Percentiles rank a stretch among this genome's conserved stretches.
These are phyloP conservation scores for Trichogramma dendrolimi DNA, from an alignment of 2,888 invertebrate genomes.

Conservation along the genomic window DNA sequence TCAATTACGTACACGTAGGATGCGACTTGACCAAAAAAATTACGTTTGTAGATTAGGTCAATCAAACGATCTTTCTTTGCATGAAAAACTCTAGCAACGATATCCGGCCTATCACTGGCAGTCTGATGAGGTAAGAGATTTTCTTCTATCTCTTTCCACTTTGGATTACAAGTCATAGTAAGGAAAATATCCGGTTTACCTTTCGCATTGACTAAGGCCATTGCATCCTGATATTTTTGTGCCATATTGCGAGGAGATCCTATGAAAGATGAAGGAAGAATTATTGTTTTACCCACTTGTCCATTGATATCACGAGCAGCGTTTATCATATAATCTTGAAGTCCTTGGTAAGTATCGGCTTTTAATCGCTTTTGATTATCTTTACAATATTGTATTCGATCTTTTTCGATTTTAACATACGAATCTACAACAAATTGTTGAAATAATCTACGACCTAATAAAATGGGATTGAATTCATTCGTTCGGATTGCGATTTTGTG, in stretches of 20 bases:
- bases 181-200: constrained; percentile 51
- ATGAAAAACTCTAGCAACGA: too few relatives aligned
- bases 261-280: constrained; percentile 43
- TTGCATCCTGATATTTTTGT: constrained; percentile 49
- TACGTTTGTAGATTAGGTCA: too few relatives aligned
- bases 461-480: constrained; percentile 13
- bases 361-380: constrained; percentile 23
- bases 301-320: constrained; percentile 23
- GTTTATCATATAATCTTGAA: constrained; percentile 16
- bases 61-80: too few relatives aligned
- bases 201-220: constrained; percentile 48
- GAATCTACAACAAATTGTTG: constrained; percentile 27
- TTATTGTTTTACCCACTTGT: constrained; percentile 38
- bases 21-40: too few relatives aligned
- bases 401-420: constrained; percentile 10
- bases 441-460: constrained; percentile 23
- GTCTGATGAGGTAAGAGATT: too few relatives aligned
- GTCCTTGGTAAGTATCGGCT: constrained; percentile 24
- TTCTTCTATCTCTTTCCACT: too few relatives aligned
- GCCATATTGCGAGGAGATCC: constrained; percentile 44
- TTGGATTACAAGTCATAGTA: constrained; percentile 51
- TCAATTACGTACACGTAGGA: too few relatives aligned
- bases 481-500: constrained; percentile 2
- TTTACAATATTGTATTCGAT: constrained; percentile 1
- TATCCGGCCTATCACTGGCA: too few relatives aligned